A percentile compares a stretch with the other conserved stretches of the same genome.
These are phyloP conservation scores for Pseudochirops cupreus DNA, from an alignment of 2,797 vertebrate species.

Conservation along the genomic window DNA sequence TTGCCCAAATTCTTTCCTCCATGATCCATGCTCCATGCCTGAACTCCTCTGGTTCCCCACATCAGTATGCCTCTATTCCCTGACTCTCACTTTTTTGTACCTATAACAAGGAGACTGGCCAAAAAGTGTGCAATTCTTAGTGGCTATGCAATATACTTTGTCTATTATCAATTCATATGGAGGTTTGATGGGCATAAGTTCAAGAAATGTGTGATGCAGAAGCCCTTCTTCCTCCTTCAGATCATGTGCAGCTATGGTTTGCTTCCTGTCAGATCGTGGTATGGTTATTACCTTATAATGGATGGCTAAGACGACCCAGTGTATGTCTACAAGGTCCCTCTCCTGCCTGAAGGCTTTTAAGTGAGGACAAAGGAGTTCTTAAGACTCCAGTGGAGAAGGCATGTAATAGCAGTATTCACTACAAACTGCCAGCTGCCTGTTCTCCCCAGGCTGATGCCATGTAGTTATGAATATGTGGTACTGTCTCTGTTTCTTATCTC, in stretches of 20 bases:
- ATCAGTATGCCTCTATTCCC: neutral
- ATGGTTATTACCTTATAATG: too few species aligned
- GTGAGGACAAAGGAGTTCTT: neutral
- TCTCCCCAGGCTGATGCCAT: neutral
- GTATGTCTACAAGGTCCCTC: neutral
- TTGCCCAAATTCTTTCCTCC: neutral
- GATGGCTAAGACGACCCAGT: neutral
- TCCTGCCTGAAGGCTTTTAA: neutral
- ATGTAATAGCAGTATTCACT: neutral
- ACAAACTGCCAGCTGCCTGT: neutral
- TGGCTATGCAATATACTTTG: neutral
- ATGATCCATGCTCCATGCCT: neutral
- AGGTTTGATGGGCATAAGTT: neutral
- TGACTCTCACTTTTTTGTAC: neutral
- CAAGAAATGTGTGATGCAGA: neutral
- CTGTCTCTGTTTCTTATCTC: neutral
- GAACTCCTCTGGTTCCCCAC: slow-evolving; percentile 3
- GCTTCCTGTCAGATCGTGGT: too few species aligned
- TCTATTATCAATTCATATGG: neutral
- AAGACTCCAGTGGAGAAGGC: neutral
- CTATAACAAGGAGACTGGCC: too few species aligned
- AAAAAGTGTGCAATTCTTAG: too few species aligned
- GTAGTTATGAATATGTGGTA: neutral
- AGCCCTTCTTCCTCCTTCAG: neutral
- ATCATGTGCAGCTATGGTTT: neutral